Percentiles rank a stretch among this genome's conserved stretches.
Conservation (phyloP, 2,888 invertebrate genomes). For the Dryococelus australis region DNA sequence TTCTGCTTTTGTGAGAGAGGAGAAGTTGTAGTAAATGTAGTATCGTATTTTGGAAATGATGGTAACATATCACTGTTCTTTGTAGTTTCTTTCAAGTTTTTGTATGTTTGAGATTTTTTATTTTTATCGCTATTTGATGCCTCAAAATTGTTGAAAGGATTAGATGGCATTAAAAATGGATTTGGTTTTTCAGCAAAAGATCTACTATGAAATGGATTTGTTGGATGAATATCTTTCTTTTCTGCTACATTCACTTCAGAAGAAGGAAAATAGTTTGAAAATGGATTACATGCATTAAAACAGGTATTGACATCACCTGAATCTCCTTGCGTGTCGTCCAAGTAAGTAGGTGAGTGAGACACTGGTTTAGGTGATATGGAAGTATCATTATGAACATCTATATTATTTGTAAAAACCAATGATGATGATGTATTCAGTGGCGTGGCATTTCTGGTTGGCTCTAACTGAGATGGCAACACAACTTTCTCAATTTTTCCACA, state of each 20-base stretch:
- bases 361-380: conserved; percentile 34
- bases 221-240: conserved; percentile 29
- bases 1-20: background rate
- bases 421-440: background rate
- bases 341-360: background rate
- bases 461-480: conserved; percentile 37
- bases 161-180: conserved; percentile 31
- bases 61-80: background rate
- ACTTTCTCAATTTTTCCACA: conserved; percentile 62
- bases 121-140: background rate
- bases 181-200: conserved; percentile 34
- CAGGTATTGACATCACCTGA: background rate
- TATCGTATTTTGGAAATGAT: conserved; percentile 30
- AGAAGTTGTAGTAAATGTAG: conserved; percentile 17
- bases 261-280: conserved; percentile 36
- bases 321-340: background rate
- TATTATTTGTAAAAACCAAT: conserved; percentile 24
- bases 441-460: background rate
- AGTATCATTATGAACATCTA: conserved; percentile 31
- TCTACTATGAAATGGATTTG: conserved; percentile 41
- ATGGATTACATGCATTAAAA: conserved; percentile 43
- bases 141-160: conserved; percentile 34
- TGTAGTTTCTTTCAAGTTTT: background rate
- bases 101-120: conserved; percentile 19
- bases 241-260: conserved; percentile 31